A percentile compares a stretch with the other conserved stretches of the same genome.
Conservation (phyloP, 1,140 invertebrate species). For the Stenopsyche tienmushanensis region DNA sequence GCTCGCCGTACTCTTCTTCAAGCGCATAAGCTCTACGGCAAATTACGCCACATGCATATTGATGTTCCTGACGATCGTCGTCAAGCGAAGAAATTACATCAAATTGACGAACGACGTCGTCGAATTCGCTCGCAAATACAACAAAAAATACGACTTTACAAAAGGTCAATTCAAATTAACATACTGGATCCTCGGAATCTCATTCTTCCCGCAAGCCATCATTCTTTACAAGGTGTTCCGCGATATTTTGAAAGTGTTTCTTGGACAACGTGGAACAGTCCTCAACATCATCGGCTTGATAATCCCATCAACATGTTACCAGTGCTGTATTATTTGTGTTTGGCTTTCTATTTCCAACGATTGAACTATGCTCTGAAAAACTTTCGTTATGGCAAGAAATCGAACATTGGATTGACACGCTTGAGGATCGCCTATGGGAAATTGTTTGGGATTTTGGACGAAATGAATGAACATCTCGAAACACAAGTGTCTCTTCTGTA, state of each 20-base stretch:
- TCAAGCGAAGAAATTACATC: conserved; percentile 9
- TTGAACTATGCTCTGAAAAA: conserved; percentile 4
- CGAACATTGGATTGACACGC: neutral
- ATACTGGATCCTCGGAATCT: neutral
- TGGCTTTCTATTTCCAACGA: conserved; percentile 6
- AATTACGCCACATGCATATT: conserved; percentile 11
- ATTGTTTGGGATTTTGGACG: conserved; percentile 16
- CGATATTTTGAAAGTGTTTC: conserved; percentile 1
- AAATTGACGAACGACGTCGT: neutral
- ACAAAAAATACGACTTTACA: neutral
- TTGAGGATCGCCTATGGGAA: conserved; percentile 7
- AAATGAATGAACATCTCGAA: conserved; percentile 7
- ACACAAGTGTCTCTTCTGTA: neutral
- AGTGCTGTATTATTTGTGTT: neutral
- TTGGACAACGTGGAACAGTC: neutral
- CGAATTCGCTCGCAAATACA: conserved; percentile 2
- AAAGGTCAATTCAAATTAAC: neutral
- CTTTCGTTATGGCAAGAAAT: neutral
- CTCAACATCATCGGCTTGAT: conserved; percentile 8
- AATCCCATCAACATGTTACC: conserved; percentile 5
- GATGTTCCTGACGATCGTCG: neutral
- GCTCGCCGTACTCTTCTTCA: conserved; percentile 11
- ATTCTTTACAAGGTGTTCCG: neutral
- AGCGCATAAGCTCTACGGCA: neutral
- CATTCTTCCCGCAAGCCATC: neutral